Percentiles rank a stretch among this genome's conserved stretches.
Evolutionary conservation across 1,140 invertebrate genomes (phyloP).

Genomic region (Rhyacophila brunnea): DNA sequence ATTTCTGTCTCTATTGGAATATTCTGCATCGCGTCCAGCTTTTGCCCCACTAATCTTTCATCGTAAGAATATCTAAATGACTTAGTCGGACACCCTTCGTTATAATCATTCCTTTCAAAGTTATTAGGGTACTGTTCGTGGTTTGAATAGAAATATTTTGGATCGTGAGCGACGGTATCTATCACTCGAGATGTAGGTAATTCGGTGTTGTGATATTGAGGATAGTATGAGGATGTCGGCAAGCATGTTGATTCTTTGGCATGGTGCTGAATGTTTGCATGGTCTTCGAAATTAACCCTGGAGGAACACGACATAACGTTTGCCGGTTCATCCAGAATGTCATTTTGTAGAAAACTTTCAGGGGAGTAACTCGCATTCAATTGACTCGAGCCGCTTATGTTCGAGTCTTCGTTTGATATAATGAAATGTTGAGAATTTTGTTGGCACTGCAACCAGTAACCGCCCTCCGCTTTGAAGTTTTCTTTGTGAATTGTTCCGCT

Average conservation of each 20-base stretch:
- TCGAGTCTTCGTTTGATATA: constrained; percentile 48
- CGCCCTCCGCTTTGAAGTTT: constrained; percentile 54
- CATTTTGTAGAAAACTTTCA: constrained; percentile 45
- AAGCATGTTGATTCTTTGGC: constrained; percentile 14
- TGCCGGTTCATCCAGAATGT: constrained; percentile 29
- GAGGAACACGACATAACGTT: constrained; percentile 15
- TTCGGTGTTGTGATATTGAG: constrained; percentile 18
- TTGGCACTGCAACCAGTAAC: constrained; percentile 51
- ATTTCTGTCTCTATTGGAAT: constrained; percentile 31
- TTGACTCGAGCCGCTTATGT: constrained; percentile 53
- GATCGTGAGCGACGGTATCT: constrained; percentile 17
- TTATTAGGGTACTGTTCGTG: constrained; percentile 13
- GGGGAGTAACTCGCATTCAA: constrained; percentile 39
- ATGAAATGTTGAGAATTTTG: constrained; percentile 38
- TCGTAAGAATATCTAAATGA: constrained; percentile 30
- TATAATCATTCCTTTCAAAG: constrained; percentile 22
- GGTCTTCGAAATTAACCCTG: constrained; percentile 23
- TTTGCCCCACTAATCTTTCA: constrained; percentile 26
- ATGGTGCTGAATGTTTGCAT: constrained; percentile 8
- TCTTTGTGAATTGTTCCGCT: constrained; percentile 63
- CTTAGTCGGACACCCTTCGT: constrained; percentile 19
- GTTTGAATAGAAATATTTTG: constrained; percentile 25
- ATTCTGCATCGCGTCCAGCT: constrained; percentile 22
- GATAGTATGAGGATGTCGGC: constrained; percentile 18
- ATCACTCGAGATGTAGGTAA: constrained; percentile 3